Evolutionary conservation across 2,113 vertebrate species (phyloP), one percentile per base, ranked within the genome.

Genomic region (Hippopotamus amphibius): DNA sequence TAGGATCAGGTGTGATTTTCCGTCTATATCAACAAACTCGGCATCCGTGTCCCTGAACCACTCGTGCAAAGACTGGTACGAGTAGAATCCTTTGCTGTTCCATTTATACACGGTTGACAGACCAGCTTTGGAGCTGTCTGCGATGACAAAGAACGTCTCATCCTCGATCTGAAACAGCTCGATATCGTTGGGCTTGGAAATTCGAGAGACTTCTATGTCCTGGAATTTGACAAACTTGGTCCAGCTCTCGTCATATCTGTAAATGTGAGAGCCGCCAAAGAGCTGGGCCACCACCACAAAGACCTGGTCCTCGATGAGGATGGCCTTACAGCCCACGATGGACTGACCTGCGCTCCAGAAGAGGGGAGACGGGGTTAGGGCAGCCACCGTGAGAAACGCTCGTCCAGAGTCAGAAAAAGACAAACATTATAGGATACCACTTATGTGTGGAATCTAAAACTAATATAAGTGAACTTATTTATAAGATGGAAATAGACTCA

Each of bases 281-380:
- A 99, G 99, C 97, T 99, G 99, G 53, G 99, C 99, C 96, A 99
- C 99, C 84, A 99, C 99, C 98, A 99, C 99, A 92, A 99, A 99
- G 85, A 99, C 99, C 97, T 99, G 99, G 77, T 99, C 98, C n/a
- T 99, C 99, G 71, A 99, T 99, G 94, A 99, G 99, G 81, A 99
- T 99, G 68, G 99, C 99, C 98, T 99, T 99, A 94, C 99, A 99
- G 95, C 99, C 99, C 97, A 99, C 99, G 76, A 99, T 99, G 83
- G 99, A 99, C 98, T 99, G 99, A 98, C 99, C 99, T 99, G 97
- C 72, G 76, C 95, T 72, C 94, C 97, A 85, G 98, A 95, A 92
- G 15, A 87, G 93, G 95, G 72, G 41, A n/a, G 93, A 30, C 7
- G 6, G 6, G 3, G 33, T 98, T 97, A 98, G 96, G 50, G 93